Percentiles rank a stretch among this genome's conserved stretches.
Evolutionary conservation across 2,113 vertebrate species (phyloP).

Genomic region (Ptyas mucosa): DNA sequence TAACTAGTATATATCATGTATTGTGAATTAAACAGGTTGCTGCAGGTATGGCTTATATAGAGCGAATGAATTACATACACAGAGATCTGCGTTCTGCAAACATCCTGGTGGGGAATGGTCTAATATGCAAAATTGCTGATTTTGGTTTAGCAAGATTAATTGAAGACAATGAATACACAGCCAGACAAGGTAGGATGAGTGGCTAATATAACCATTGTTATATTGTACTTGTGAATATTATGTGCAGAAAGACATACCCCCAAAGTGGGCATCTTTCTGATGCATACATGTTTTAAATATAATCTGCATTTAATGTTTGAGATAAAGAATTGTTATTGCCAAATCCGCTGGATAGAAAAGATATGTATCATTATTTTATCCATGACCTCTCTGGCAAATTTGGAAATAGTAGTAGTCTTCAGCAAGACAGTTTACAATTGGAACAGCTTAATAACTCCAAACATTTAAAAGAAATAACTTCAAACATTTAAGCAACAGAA

Average conservation of each 20-base stretch:
- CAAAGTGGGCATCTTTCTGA: background rate
- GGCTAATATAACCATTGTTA: background rate
- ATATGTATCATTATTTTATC: background rate
- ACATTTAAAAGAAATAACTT: background rate
- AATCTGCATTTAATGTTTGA: background rate
- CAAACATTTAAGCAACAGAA: background rate
- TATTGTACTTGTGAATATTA: background rate
- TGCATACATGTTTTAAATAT: background rate
- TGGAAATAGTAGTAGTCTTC: background rate
- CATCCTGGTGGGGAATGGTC: slow-evolving; percentile 91
- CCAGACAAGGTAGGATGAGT: slow-evolving; percentile 84
- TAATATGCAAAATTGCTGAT: slow-evolving; percentile 96
- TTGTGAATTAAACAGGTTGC: slow-evolving; percentile 73
- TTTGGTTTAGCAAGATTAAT: slow-evolving; percentile 94
- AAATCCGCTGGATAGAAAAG: background rate
- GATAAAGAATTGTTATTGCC: background rate
- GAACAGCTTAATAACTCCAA: background rate
- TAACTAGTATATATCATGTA: background rate
- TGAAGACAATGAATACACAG: slow-evolving; percentile 97
- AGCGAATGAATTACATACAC: slow-evolving; percentile 99
- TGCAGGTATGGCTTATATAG: slow-evolving; percentile 95
- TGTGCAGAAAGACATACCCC: background rate
- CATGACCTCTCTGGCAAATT: background rate
- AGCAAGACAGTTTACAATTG: background rate
- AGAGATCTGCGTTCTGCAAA: slow-evolving; percentile 94